Conservation (phyloP, 1,140 invertebrate species). For the Pseudobourletiella spinata region DNA sequence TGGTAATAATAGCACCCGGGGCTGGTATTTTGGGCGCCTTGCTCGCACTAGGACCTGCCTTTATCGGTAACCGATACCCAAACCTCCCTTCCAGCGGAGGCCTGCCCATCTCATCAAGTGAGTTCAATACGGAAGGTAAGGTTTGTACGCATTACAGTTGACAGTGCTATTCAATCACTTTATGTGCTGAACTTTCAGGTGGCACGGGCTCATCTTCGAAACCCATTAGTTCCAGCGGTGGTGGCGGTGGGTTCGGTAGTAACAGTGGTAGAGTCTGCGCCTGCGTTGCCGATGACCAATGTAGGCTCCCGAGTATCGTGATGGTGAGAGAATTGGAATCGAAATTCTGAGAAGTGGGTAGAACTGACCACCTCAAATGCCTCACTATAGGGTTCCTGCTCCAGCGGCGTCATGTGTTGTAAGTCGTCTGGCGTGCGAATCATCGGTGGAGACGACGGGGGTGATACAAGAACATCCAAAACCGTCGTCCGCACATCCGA, state of each 20-base stretch:
- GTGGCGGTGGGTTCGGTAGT: no score
- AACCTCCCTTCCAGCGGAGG: not conserved
- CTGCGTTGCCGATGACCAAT: constrained; percentile 11
- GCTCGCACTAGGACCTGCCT: not conserved
- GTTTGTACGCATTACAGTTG: no score
- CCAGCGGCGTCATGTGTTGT: constrained; percentile 27
- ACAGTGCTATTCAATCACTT: no score
- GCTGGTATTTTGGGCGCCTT: not conserved
- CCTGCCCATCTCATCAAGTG: not conserved
- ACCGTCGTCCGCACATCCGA: not conserved
- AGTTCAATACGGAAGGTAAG: constrained; percentile 7
- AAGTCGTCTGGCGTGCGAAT: not conserved
- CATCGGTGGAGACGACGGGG: not conserved
- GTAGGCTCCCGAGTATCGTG: constrained; percentile 12
- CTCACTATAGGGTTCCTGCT: constrained; percentile 30
- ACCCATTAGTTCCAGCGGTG: no score
- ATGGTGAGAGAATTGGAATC: no score
- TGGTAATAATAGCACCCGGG: not conserved
- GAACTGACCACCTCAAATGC: no score
- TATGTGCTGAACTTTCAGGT: no score
- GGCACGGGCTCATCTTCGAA: not conserved
- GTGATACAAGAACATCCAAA: not conserved
- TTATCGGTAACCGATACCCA: not conserved
- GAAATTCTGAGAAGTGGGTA: no score
- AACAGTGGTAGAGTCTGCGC: no score